phyloP scores from a whole-genome alignment of 2,113 vertebrate species.

The Nestor notabilis region DNA sequence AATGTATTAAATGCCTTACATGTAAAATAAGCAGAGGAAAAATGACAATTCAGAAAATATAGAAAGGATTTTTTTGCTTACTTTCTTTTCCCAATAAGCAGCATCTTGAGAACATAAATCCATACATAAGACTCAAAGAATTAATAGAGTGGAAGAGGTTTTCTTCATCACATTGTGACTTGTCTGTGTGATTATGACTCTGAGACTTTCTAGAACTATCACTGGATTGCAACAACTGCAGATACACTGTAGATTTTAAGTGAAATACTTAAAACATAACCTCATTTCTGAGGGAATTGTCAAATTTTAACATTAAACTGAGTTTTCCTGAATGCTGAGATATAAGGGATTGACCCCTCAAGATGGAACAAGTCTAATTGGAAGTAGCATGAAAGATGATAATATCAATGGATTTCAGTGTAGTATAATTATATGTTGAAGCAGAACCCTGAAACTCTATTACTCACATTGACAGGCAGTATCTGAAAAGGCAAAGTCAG shows the following conservation, averaged over 20 bases:
- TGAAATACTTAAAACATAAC: background rate
- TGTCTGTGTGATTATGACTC: background rate
- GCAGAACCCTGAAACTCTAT: conserved; percentile 50
- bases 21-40: background rate
- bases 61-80: background rate
- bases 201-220: conserved; percentile 4
- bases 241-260: background rate
- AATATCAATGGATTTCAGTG: conserved; percentile 52
- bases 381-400: conserved; percentile 53
- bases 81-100: background rate
- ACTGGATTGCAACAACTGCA: background rate
- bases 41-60: background rate
- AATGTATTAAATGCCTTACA: background rate
- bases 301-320: conserved; percentile 5
- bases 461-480: conserved; percentile 26
- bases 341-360: conserved; percentile 25
- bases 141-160: background rate
- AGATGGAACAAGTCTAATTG: conserved; percentile 49
- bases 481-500: conserved; percentile 34
- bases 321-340: background rate
- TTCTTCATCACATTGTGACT: background rate
- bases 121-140: background rate
- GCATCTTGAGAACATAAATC: background rate
- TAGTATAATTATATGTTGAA: conserved; percentile 44
- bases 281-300: background rate